Evolutionary conservation across 2,797 vertebrate species (phyloP).

Genomic region (Cephalopachus bancanus): DNA sequence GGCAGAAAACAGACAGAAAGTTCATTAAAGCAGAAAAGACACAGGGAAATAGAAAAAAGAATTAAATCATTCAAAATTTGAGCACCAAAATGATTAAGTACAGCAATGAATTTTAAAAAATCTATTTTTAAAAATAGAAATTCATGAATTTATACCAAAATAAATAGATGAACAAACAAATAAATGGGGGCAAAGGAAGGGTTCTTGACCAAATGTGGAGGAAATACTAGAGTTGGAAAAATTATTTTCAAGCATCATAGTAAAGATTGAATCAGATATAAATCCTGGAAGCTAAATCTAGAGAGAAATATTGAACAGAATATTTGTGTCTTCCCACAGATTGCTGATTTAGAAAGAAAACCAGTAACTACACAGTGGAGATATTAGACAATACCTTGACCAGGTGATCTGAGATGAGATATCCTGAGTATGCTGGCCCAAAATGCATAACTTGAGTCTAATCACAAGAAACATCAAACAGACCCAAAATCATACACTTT

Average conservation of each 20-base stretch:
- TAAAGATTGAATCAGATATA: conserved; percentile 50
- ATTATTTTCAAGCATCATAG: conserved; percentile 38
- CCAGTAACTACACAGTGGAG: not conserved
- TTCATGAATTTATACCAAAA: conserved; percentile 26
- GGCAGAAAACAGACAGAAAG: not conserved
- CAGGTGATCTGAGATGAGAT: conserved; percentile 9
- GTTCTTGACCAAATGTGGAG: not conserved
- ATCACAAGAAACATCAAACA: not conserved
- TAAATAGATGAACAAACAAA: conserved; percentile 55
- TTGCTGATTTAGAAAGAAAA: not conserved
- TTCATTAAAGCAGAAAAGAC: not conserved
- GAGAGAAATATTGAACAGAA: conserved; percentile 1
- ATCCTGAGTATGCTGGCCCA: not conserved
- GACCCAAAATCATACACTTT: not conserved
- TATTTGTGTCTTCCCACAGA: conserved; percentile 1
- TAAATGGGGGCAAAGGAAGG: not conserved
- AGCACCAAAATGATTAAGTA: conserved; percentile 29
- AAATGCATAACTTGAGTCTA: not conserved
- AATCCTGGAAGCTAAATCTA: conserved; percentile 46
- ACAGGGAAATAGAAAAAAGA: not conserved
- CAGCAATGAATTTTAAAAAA: conserved; percentile 39
- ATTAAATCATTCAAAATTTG: conserved; percentile 19
- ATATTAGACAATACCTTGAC: not conserved
- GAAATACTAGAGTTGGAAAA: conserved; percentile 39
- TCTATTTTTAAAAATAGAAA: not conserved